Percentiles rank a stretch among this genome's conserved stretches.
Evolutionary conservation across 1,140 invertebrate species (phyloP).

Genomic region (Macrocentrus cingulum): DNA sequence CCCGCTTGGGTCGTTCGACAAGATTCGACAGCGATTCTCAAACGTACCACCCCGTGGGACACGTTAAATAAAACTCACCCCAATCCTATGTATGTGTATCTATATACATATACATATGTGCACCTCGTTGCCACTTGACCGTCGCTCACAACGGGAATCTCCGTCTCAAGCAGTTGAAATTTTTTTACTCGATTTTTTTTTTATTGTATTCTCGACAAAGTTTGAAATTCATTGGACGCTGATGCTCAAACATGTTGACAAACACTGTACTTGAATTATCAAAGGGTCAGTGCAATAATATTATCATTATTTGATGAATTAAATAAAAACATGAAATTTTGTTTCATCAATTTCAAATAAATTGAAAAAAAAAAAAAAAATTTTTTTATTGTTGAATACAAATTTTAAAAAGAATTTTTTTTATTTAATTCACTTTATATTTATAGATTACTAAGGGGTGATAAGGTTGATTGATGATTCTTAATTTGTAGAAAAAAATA

Average conservation of each 20-base stretch:
- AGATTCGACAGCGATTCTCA: constrained; percentile 21
- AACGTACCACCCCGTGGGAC: constrained; percentile 14
- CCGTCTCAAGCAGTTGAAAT: neutral
- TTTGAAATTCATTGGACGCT: neutral
- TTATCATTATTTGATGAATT: neutral
- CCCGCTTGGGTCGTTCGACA: constrained; percentile 10
- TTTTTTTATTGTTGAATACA: too few species aligned
- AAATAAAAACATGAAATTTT: too few species aligned
- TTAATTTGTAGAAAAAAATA: too few species aligned
- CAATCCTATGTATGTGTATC: too few species aligned
- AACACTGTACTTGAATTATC: constrained; percentile 17
- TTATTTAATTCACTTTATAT: too few species aligned
- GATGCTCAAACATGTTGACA: constrained; percentile 12
- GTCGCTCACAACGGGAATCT: constrained; percentile 11
- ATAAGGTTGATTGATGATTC: too few species aligned
- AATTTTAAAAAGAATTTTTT: neutral
- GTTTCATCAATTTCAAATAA: too few species aligned
- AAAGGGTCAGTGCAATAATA: neutral
- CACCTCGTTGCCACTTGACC: constrained; percentile 22
- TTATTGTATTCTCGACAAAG: neutral
- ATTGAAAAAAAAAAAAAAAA: too few species aligned
- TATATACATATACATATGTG: too few species aligned
- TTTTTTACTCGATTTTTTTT: constrained; percentile 5
- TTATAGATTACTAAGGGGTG: too few species aligned
- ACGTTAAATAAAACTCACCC: constrained; percentile 17